A percentile compares a stretch with the other conserved stretches of the same genome.
Conservation (phyloP, 1,140 invertebrate genomes). For the Octopus bimaculoides region DNA sequence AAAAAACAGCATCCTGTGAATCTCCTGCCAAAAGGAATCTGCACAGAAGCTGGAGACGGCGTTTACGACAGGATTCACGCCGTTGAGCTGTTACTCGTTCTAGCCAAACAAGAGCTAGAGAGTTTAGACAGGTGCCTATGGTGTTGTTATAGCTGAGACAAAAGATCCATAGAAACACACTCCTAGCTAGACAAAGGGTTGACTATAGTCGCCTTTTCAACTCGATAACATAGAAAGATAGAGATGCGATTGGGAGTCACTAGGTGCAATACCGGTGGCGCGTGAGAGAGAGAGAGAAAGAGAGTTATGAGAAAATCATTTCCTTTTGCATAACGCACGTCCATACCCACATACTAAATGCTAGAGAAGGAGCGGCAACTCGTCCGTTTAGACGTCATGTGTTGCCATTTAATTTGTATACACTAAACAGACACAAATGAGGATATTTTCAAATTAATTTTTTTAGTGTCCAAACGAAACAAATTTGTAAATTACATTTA, state of each 20-base stretch:
- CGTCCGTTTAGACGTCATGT: not conserved
- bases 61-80: no score
- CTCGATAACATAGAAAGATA: not conserved
- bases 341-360: not conserved
- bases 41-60: no score
- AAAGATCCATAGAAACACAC: no score
- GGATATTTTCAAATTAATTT: not conserved
- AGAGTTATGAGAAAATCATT: not conserved
- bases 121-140: no score
- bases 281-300: not conserved
- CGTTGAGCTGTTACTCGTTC: no score
- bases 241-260: not conserved
- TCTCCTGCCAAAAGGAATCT: no score
- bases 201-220: not conserved
- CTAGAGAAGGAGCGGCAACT: not conserved
- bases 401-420: not conserved
- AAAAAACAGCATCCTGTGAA: no score
- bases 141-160: no score
- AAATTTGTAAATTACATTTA: not conserved
- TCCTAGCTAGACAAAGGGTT: not conserved
- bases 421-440: not conserved
- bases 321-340: not conserved
- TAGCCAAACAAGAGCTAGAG: no score
- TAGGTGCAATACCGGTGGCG: not conserved
- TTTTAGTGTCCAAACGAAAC: not conserved